Percentiles rank a stretch among this genome's conserved stretches.
Conservation (phyloP, 2,888 invertebrate species). For the Caenorhabditis sp. region DNA sequence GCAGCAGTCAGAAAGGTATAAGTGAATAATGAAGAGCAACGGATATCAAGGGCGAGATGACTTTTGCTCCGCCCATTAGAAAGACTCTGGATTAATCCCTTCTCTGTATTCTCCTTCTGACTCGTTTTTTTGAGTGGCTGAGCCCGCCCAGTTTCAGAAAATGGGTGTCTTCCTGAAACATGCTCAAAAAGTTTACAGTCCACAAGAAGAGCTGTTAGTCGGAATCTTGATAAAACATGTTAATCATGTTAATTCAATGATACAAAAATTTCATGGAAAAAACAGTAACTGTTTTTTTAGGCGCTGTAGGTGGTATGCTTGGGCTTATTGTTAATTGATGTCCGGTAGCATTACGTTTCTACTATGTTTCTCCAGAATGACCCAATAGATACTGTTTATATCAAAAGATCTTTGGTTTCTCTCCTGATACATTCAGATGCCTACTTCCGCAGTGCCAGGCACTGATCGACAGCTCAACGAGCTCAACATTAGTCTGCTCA, state of each 20-base stretch:
- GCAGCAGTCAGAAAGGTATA: neutral
- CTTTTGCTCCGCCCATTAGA: neutral
- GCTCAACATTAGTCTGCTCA: slow-evolving; percentile 26
- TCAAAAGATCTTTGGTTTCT: neutral
- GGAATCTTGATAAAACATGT: no score
- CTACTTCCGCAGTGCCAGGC: neutral
- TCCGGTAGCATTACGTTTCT: no score
- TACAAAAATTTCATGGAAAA: no score
- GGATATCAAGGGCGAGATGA: neutral
- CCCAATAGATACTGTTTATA: neutral
- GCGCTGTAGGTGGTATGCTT: no score
- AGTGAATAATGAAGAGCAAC: neutral
- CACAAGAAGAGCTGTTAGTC: no score
- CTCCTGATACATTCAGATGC: neutral
- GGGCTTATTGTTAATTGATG: no score
- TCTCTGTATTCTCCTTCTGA: neutral
- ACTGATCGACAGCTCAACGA: slow-evolving; percentile 15
- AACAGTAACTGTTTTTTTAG: no score
- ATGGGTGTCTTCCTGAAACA: no score
- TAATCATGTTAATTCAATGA: no score
- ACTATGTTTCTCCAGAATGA: no score
- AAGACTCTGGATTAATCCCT: neutral
- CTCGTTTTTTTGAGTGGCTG: neutral
- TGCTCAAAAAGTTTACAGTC: no score
- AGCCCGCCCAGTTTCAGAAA: slow-evolving; percentile 2